A percentile compares a stretch with the other conserved stretches of the same genome.
Evolutionary conservation across 2,888 invertebrate genomes (phyloP).

Genomic region (Drosophila pegasa): DNA sequence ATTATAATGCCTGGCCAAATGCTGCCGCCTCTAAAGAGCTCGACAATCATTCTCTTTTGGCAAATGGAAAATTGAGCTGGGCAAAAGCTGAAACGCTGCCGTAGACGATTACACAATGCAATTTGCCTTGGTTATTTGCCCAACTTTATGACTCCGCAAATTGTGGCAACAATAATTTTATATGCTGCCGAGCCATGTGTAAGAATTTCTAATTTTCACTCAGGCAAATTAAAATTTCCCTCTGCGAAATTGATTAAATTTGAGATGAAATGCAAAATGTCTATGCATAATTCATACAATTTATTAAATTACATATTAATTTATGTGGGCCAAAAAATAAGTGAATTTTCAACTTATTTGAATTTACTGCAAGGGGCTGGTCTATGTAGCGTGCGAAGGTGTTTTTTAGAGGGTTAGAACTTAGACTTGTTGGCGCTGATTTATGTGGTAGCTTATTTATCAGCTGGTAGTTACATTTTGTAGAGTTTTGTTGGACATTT

Average conservation of each 20-base stretch:
- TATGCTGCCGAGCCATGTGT: constrained; percentile 65
- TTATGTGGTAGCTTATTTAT: no score
- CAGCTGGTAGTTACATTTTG: no score
- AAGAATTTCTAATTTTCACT: constrained; percentile 67
- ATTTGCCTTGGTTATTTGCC: constrained; percentile 57
- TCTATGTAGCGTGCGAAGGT: no score
- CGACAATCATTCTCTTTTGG: constrained; percentile 33
- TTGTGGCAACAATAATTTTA: constrained; percentile 55
- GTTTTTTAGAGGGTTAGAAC: no score
- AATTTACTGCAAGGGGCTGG: background rate
- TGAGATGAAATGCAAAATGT: background rate
- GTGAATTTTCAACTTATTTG: background rate
- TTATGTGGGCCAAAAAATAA: background rate
- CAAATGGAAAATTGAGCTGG: constrained; percentile 26
- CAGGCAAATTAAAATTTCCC: constrained; percentile 60
- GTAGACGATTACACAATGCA: constrained; percentile 46
- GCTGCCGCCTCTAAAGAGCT: constrained; percentile 47
- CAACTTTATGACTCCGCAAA: constrained; percentile 68
- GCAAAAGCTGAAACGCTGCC: constrained; percentile 11
- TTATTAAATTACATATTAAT: background rate
- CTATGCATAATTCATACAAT: background rate
- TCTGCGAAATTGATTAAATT: constrained; percentile 11
- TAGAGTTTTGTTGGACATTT: no score
- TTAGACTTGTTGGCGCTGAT: no score
- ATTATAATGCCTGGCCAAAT: constrained; percentile 71